phyloP scores from a whole-genome alignment of 2,113 vertebrate species.

The Oncorhynchus keta region DNA sequence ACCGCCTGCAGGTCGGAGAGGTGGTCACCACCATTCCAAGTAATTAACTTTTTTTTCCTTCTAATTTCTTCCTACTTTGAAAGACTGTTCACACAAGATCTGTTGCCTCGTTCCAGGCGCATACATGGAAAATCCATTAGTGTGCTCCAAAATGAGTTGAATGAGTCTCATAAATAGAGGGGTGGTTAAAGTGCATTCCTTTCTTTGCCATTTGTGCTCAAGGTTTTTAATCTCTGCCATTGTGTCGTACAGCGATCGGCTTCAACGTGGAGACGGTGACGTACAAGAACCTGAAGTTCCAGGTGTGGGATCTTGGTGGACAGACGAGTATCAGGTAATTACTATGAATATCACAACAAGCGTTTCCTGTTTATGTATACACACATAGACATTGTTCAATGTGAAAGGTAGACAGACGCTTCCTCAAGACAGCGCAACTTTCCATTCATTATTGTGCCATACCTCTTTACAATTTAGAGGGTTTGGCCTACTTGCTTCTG shows the following conservation, averaged over 20 bases:
- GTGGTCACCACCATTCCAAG: conserved; percentile 98
- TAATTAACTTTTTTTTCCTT: conserved; percentile 63
- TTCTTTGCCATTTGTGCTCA: neutral
- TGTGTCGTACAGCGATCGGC: conserved; percentile 85
- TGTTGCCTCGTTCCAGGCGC: neutral
- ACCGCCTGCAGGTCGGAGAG: conserved; percentile 95
- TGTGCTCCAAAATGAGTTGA: too few species aligned
- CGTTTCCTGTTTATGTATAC: too few species aligned
- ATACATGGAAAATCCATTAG: neutral
- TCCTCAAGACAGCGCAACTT: too few species aligned
- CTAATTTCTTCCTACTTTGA: neutral
- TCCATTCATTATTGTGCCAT: too few species aligned
- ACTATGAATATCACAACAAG: too few species aligned
- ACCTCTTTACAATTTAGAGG: neutral
- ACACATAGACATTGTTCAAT: too few species aligned
- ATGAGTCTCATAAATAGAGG: neutral
- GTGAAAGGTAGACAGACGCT: too few species aligned
- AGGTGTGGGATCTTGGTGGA: conserved; percentile 98
- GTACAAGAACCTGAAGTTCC: conserved; percentile 97
- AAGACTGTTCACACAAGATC: too few species aligned
- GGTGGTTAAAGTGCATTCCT: neutral
- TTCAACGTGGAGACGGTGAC: conserved; percentile 98
- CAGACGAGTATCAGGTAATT: conserved; percentile 96
- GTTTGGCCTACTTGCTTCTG: neutral
- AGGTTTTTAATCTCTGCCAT: conserved; percentile 7